A percentile compares a stretch with the other conserved stretches of the same genome.
Evolutionary conservation across 2,888 invertebrate genomes (phyloP).

Genomic region (Mamestra brassicae): DNA sequence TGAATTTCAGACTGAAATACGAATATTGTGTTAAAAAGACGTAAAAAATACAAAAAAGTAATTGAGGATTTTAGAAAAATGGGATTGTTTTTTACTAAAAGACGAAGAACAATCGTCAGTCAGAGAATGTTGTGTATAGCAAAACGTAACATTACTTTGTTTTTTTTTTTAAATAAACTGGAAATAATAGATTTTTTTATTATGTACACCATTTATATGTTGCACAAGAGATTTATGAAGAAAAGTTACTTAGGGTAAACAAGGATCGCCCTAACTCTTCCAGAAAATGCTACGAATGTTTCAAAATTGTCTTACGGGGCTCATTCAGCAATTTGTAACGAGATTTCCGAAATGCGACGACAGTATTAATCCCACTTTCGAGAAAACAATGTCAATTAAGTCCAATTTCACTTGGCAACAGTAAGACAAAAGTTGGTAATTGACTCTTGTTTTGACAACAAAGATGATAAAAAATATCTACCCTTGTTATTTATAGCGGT

Average conservation of each 20-base stretch:
- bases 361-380: slow-evolving; percentile 49
- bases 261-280: neutral
- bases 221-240: too few species aligned
- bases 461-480: slow-evolving; percentile 13
- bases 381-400: slow-evolving; percentile 57
- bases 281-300: slow-evolving; percentile 32
- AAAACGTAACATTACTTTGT: too few species aligned
- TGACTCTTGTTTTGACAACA: slow-evolving; percentile 32
- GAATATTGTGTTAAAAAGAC: too few species aligned
- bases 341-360: slow-evolving; percentile 55
- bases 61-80: too few species aligned
- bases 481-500: slow-evolving; percentile 9
- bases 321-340: slow-evolving; percentile 55
- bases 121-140: too few species aligned
- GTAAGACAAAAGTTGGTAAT: slow-evolving; percentile 47
- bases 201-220: too few species aligned
- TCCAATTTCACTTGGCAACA: slow-evolving; percentile 36
- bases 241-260: too few species aligned
- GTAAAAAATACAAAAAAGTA: too few species aligned
- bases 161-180: too few species aligned
- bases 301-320: slow-evolving; percentile 32
- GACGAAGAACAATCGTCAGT: too few species aligned
- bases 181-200: too few species aligned
- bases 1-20: neutral
- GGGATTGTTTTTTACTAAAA: too few species aligned